Percentiles rank a stretch among this genome's conserved stretches.
Evolutionary conservation across 2,888 invertebrate genomes (phyloP).

Genomic region (Ophioninae sp.): DNA sequence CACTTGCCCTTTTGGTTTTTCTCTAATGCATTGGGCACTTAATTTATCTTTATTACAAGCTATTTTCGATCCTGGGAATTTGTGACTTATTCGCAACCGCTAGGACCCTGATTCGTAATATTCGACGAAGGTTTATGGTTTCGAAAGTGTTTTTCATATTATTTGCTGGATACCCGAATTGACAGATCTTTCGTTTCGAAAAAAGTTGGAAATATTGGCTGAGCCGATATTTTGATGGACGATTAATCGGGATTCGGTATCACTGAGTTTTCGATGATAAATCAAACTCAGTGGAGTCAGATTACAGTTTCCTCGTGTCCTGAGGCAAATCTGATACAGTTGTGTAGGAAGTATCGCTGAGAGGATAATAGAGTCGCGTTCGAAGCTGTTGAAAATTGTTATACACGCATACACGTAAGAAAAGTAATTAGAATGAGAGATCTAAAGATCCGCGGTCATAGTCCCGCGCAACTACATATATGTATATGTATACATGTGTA

Average conservation of each 20-base stretch:
- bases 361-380: neutral
- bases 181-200: neutral
- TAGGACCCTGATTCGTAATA: neutral
- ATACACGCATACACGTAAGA: no score
- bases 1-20: neutral
- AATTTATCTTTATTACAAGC: neutral
- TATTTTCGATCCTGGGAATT: neutral
- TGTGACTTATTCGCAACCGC: neutral
- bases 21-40: neutral
- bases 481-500: neutral
- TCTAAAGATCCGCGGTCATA: no score
- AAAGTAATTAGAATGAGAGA: no score
- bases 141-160: neutral
- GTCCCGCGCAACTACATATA: neutral
- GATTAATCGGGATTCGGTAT: neutral
- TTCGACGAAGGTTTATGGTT: neutral
- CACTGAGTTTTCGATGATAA: neutral
- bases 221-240: neutral
- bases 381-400: neutral
- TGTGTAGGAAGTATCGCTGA: no score
- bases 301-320: neutral
- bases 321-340: no score
- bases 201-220: neutral
- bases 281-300: neutral
- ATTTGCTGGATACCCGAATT: neutral